Evolutionary conservation across 1,140 invertebrate genomes (phyloP).

Genomic region (Drosophila pseudoananassae): DNA sequence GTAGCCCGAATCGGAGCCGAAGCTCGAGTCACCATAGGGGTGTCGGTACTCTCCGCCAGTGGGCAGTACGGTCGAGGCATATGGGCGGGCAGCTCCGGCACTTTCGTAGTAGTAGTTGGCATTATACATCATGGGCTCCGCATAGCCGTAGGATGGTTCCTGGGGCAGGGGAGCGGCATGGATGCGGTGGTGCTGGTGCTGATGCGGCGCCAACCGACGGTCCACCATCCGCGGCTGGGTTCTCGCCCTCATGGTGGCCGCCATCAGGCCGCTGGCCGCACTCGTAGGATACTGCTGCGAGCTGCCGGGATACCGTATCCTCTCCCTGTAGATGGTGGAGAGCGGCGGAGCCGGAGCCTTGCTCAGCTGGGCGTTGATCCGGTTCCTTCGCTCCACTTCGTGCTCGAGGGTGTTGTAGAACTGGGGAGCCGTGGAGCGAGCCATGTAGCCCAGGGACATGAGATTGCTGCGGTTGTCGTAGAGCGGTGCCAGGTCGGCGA

Average conservation of each 20-base stretch:
- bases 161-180: constrained; percentile 56
- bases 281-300: constrained; percentile 66
- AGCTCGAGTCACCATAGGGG: constrained; percentile 85
- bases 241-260: constrained; percentile 72
- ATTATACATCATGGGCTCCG: constrained; percentile 86
- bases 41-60: constrained; percentile 59
- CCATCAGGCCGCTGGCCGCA: constrained; percentile 57
- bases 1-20: constrained; percentile 89
- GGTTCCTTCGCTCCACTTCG: constrained; percentile 79
- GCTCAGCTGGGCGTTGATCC: constrained; percentile 80
- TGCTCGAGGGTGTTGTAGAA: constrained; percentile 80
- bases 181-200: constrained; percentile 71
- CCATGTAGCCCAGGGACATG: constrained; percentile 77
- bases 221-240: constrained; percentile 86
- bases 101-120: constrained; percentile 88
- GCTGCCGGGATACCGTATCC: constrained; percentile 64
- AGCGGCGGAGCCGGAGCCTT: constrained; percentile 53
- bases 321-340: constrained; percentile 77
- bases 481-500: constrained; percentile 68
- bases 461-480: constrained; percentile 81
- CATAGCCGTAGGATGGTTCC: constrained; percentile 77
- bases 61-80: constrained; percentile 63
- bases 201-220: constrained; percentile 83
- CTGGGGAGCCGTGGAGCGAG: constrained; percentile 64
- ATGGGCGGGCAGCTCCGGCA: constrained; percentile 80